phyloP scores from a whole-genome alignment of 2,797 vertebrate genomes.

The Choloepus didactylus region DNA sequence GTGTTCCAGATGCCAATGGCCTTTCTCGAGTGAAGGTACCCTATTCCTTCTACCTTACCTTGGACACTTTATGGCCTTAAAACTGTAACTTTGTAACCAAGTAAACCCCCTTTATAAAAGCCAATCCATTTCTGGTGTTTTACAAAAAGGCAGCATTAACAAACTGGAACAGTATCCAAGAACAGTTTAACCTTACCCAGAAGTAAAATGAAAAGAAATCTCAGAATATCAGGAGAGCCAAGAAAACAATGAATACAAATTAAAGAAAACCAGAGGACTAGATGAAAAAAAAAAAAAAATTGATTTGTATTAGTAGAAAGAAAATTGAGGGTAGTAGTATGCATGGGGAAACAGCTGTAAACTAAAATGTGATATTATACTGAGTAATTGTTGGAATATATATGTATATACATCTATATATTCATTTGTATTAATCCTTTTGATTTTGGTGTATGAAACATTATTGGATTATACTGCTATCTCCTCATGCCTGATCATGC shows the following conservation, averaged over 20 bases:
- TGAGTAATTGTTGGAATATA: slow-evolving; percentile 1
- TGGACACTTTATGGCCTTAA: no score
- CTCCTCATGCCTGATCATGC: neutral
- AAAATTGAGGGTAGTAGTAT: neutral
- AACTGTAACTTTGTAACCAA: no score
- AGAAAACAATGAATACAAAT: slow-evolving; percentile 36
- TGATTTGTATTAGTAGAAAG: slow-evolving; percentile 4
- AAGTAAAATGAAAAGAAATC: slow-evolving; percentile 30
- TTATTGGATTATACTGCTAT: neutral
- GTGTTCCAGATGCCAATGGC: no score
- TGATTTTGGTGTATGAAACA: slow-evolving; percentile 22
- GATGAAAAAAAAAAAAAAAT: neutral
- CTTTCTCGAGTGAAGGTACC: no score
- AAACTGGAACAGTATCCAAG: neutral
- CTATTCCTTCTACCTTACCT: no score
- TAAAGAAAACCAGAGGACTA: slow-evolving; percentile 42
- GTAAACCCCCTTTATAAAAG: no score
- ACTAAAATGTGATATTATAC: neutral
- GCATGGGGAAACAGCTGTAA: slow-evolving; percentile 3
- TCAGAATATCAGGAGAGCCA: neutral
- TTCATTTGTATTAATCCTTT: neutral
- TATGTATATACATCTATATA: neutral
- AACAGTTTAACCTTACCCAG: slow-evolving; percentile 10
- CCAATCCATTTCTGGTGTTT: no score
- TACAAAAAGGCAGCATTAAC: no score